Conservation (phyloP, 2,888 invertebrate genomes). For the Melinopterus prodromus region DNA sequence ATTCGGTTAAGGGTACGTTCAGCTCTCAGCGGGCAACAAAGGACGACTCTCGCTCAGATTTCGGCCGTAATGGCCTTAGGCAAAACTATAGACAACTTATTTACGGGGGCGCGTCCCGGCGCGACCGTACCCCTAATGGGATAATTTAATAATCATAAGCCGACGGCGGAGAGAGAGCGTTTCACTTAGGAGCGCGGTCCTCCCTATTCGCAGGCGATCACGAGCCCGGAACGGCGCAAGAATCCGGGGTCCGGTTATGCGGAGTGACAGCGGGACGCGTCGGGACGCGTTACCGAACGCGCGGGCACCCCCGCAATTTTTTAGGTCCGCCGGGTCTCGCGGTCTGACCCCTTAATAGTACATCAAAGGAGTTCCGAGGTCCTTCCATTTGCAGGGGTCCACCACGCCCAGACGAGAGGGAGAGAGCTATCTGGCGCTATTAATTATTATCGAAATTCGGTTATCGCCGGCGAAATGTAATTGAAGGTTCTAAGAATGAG, state of each 20-base stretch:
- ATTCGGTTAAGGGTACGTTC: background rate
- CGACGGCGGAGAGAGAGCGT: constrained; percentile 35
- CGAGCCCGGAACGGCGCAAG: constrained; percentile 36
- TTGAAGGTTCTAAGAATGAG: background rate
- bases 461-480: background rate
- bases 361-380: background rate
- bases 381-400: background rate
- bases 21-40: background rate
- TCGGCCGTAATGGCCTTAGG: constrained; percentile 40
- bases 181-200: constrained; percentile 40
- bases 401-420: background rate
- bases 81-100: constrained; percentile 44
- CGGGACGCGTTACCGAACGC: background rate
- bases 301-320: constrained; percentile 8
- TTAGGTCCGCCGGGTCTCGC: background rate
- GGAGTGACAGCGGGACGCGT: constrained; percentile 37
- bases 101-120: constrained; percentile 35
- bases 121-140: constrained; percentile 45
- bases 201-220: constrained; percentile 34
- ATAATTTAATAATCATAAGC: constrained; percentile 54
- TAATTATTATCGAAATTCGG: background rate
- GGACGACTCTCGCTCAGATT: constrained; percentile 21
- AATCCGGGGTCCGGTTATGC: constrained; percentile 40
- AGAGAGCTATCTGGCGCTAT: background rate
- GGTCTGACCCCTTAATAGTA: background rate